Base-by-base conservation (phyloP, 2,113 vertebrate genomes). In the Corydoras maculifer region DNA sequence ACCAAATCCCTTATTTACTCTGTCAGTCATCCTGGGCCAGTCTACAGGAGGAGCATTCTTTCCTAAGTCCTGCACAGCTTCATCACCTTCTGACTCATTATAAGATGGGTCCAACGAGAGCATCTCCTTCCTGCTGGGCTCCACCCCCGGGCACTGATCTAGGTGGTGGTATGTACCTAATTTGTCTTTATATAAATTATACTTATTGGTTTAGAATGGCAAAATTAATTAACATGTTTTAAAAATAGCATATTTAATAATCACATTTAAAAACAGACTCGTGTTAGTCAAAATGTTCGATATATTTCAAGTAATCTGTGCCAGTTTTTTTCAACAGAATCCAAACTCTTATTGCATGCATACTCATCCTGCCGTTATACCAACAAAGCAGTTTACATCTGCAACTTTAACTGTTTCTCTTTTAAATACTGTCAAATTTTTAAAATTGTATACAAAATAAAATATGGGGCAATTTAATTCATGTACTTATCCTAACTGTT, bases 21-120 rank as follows among this genome's bases (percentile, higher is more conserved):
- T 60, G 12, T 58, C 64, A 96, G 94, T 90, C 93, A n/a, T 90
- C 92, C 13, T 96, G 94, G 94, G 81, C 79, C 70, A 90, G 84
- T 75, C 82, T 96, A 55, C 87, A 85, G 71, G 90, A 88, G 30
- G 94, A 96, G 51, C 91, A 94, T 66, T 75, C 82, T 5, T 87
- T 92, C 43, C 76, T 96, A 80, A 93, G 88, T 35, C 84, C 92
- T 3, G 82, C 92, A 63, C 94, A 96, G 84, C 87, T 96, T 66
- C 92, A 95, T 81, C 94, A 96, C 62, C 84, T 96, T 67, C 91
- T 96, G 71, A 92, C 88, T 68, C 90, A 95, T 80, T 96, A 96
- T 81, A 93, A 93, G 72, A 78, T 96, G 81, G 93, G 93, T 62
- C 92, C 92, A 53, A 89, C 91, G 48, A 87, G 90, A 30, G 88